Percentiles rank a stretch among this genome's conserved stretches.
Conservation (phyloP, 1,140 invertebrate species). For the Sycobia sp. region DNA sequence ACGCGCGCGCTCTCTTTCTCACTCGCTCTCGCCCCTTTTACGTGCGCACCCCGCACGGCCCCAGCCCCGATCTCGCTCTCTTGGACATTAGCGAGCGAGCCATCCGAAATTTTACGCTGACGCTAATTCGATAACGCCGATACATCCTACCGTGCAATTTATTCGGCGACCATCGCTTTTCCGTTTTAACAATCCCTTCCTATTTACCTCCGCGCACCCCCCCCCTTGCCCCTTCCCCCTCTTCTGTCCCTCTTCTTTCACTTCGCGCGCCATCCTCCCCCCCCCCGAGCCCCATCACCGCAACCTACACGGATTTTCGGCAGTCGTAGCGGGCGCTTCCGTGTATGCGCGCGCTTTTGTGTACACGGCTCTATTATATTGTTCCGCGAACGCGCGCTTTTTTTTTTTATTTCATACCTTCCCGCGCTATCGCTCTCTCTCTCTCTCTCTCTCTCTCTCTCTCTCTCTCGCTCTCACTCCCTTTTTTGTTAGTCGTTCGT, state of each 20-base stretch:
- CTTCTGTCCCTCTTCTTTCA: background rate
- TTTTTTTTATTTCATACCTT: too few relatives aligned
- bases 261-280: background rate
- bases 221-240: background rate
- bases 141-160: conserved; percentile 52
- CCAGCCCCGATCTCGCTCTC: conserved; percentile 31
- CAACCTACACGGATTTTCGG: too few relatives aligned
- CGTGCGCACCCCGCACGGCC: background rate
- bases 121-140: conserved; percentile 59
- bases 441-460: too few relatives aligned
- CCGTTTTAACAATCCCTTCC: conserved; percentile 42
- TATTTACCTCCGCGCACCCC: conserved; percentile 16
- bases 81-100: conserved; percentile 41
- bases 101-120: conserved; percentile 53
- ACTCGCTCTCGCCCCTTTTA: background rate
- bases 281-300: background rate
- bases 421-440: too few relatives aligned
- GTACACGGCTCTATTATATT: conserved; percentile 22
- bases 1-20: conserved; percentile 42
- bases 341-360: too few relatives aligned
- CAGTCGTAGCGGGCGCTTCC: too few relatives aligned
- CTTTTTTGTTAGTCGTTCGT: too few relatives aligned
- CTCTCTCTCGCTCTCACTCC: too few relatives aligned
- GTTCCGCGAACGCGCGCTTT: conserved; percentile 9
- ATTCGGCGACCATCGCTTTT: conserved; percentile 49